These are phyloP conservation scores for Mustelus asterias DNA, from an alignment of 2,113 vertebrate genomes.

Conservation along the genomic window DNA sequence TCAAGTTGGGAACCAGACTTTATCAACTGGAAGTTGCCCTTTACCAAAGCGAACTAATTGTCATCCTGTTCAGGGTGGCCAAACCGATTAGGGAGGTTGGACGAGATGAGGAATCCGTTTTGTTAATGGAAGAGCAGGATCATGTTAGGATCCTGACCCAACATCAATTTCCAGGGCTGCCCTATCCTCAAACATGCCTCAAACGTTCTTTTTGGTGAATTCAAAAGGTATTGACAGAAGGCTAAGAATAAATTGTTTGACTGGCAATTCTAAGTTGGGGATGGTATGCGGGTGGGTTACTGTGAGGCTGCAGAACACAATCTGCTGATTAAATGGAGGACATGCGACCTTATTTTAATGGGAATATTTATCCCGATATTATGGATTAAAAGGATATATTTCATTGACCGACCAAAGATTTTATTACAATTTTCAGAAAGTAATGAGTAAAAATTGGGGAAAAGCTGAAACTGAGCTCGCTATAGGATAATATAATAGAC, in stretches of 20 bases:
- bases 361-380: not conserved
- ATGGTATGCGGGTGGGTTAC: not conserved
- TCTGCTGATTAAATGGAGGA: not conserved
- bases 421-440: not conserved
- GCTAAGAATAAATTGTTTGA: not conserved
- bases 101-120: not conserved
- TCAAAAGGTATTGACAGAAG: not conserved
- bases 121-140: not conserved
- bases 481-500: not conserved
- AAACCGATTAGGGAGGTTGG: not conserved
- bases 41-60: not conserved
- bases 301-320: no score
- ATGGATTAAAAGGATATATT: not conserved
- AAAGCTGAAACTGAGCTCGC: not conserved
- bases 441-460: not conserved
- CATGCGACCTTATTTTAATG: not conserved
- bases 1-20: not conserved
- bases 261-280: not conserved
- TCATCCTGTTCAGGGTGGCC: not conserved
- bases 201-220: not conserved
- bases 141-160: not conserved
- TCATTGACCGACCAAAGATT: not conserved
- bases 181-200: no score
- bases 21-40: not conserved
- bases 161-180: not conserved